Evolutionary conservation across 1,140 invertebrate species (phyloP), one percentile per base, ranked within the genome.

Genomic region (Listronotus bonariensis): DNA sequence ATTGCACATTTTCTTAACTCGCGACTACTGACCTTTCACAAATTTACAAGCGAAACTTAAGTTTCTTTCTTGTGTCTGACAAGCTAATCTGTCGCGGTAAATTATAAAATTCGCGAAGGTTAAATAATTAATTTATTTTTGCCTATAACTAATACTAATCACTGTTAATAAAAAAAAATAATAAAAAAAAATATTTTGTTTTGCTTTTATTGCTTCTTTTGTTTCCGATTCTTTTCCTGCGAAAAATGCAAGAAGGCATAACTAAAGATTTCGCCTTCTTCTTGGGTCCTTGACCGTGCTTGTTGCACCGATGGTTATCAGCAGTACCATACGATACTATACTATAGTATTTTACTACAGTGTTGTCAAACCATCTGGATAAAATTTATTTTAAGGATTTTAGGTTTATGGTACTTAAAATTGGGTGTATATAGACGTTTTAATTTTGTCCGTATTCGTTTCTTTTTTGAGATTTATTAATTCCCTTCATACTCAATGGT

Each of bases 281-380:
- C 45, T 32, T 26, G 31, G 62, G 62, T 65, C 62, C 62, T 65
- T 65, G 62, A 65, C 62, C 62, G 53, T 65, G 54, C 46, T 20
- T 45, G 14, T 31, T 65, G 62, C 53, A 65, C 9, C 45, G 40
- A 36, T 54, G 51, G 59, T 54, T 62, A 49, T 49, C 53, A 17
- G 15, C 14, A 8, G 14, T 54, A 54, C 57, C 57, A 31, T 48
- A 15, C 7, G 34, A n/a, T 31, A 4, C 20, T 3, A 41, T 49
- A 61, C 45, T 32, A 38, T 40, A 17, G 17, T 49, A 32, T 8
- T 49, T 49, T 31, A 38, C 6, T 2, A 49, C 48, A 12, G 31
- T 45, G 59, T 52, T 51, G 59, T 49, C 46, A 31, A 20, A 18
- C 10, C 17, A 12, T 14, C 17, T 15, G 7, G 20, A 41, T 12